A percentile compares a stretch with the other conserved stretches of the same genome.
phyloP scores from a whole-genome alignment of 2,797 vertebrate genomes.

The Melanotaenia pygmaea region DNA sequence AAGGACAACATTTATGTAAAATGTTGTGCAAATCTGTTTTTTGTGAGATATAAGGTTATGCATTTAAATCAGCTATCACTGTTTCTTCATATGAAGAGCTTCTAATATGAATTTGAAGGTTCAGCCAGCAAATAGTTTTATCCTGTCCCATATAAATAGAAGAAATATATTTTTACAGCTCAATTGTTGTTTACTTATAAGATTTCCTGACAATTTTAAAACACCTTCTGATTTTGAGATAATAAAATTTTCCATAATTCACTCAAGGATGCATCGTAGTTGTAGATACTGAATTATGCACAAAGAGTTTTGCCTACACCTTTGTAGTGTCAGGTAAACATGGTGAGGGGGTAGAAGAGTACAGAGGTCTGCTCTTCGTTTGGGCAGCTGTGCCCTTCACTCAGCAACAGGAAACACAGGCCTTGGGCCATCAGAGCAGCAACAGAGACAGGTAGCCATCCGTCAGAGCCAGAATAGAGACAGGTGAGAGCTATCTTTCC shows the following conservation, averaged over 20 bases:
- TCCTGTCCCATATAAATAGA: neutral
- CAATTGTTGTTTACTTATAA: neutral
- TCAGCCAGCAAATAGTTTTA: neutral
- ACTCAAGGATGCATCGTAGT: neutral
- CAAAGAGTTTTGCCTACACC: neutral
- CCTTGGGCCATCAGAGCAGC: constrained; percentile 80
- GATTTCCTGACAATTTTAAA: constrained; percentile 1
- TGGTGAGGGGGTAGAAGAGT: constrained; percentile 21
- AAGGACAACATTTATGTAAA: neutral
- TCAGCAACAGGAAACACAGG: constrained; percentile 82
- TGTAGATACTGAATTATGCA: neutral
- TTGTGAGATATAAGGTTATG: neutral
- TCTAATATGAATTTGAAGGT: neutral
- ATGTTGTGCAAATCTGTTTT: neutral
- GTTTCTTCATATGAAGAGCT: neutral
- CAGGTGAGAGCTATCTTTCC: constrained; percentile 90
- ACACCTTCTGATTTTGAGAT: constrained; percentile 1
- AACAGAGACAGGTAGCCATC: constrained; percentile 85
- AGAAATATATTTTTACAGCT: neutral
- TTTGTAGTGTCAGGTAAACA: constrained; percentile 18
- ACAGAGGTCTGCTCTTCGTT: constrained; percentile 56
- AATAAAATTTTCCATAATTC: constrained; percentile 4
- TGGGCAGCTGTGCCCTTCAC: constrained; percentile 76
- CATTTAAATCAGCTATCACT: too few species aligned
- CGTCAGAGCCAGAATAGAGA: constrained; percentile 84